Base-by-base conservation (phyloP, 2,797 vertebrate species). In the Thripadectes ignobilis region DNA sequence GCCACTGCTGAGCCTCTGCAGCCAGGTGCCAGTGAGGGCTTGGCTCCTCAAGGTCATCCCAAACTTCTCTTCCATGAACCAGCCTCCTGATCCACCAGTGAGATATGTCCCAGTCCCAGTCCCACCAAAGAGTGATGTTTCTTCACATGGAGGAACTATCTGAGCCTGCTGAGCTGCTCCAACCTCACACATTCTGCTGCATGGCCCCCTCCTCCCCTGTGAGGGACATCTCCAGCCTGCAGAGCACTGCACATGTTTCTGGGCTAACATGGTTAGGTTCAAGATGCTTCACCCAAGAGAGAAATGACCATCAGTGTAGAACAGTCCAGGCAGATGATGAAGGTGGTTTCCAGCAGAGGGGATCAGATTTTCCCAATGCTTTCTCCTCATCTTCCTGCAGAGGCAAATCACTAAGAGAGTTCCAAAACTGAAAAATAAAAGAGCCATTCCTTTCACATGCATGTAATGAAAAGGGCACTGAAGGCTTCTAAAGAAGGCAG, bases 161-260 rank as follows among this genome's bases (percentile, higher is more conserved):
- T 29, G 51, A 92, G 22, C 34, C 62, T 54, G 9, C 34, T 63
- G 68, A 74, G 71, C 17, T 78, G 43, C 43, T 84, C 29, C 58
- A 84, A 46, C 24, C 36, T 69, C 32, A 16, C 20, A 41, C 16
- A 14, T 48, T 55, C 49, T 71, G 41, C 14, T 82, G 10, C 27
- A 3, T 3, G 10, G 5, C 4, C n/a, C 29, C 34, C 41, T 54
- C 1, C 15, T 73, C 26, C 17, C 24, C 30, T 1, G 0, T 9
- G n/a, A 67, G n/a, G 29, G 54, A 49, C 62, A n/a, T 29, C 24
- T 76, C 38, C n/a, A 77, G 32, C 52, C 45, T 46, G 32, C 4
- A 6, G 54, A 48, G 17, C 48, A 9, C 14, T 0, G 4, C 15
- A 26, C 15, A 2, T 0, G 0, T n/a, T 8, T 19, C 63, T 75